These are phyloP conservation scores for Morinoia aosen DNA, from an alignment of 2,888 invertebrate genomes.

Conservation along the genomic window DNA sequence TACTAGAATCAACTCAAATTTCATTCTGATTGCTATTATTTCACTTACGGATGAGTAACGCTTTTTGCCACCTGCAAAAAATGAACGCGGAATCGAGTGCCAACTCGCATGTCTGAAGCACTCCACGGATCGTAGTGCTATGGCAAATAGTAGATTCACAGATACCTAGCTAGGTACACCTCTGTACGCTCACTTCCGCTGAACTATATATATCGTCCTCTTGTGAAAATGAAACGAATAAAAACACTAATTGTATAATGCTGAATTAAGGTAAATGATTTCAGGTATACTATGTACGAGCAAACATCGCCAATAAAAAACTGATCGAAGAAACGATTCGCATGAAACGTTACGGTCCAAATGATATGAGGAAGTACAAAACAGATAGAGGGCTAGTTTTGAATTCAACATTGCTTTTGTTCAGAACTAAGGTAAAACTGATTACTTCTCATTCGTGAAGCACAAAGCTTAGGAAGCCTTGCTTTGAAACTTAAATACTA, in stretches of 20 bases:
- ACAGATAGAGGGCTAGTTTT: background rate
- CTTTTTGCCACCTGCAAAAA: background rate
- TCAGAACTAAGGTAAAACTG: background rate
- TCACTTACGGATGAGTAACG: background rate
- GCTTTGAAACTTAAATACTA: no score
- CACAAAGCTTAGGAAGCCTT: no score
- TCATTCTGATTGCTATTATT: background rate
- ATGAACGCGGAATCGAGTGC: background rate
- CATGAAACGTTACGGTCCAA: background rate
- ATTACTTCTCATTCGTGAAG: no score
- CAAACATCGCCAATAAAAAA: background rate
- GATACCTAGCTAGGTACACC: background rate
- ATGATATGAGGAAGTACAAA: background rate
- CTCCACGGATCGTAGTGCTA: no score
- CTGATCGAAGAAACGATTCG: background rate
- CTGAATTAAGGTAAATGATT: background rate
- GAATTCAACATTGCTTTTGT: background rate
- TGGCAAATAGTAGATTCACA: no score
- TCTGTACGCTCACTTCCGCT: background rate
- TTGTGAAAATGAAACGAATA: no score
- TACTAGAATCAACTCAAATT: background rate
- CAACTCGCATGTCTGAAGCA: no score
- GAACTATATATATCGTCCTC: no score
- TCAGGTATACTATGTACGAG: background rate
- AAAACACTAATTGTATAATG: background rate